Percentiles rank a stretch among this genome's conserved stretches.
These are phyloP conservation scores for Zygaena filipendulae DNA, from an alignment of 2,888 invertebrate species.

Conservation along the genomic window DNA sequence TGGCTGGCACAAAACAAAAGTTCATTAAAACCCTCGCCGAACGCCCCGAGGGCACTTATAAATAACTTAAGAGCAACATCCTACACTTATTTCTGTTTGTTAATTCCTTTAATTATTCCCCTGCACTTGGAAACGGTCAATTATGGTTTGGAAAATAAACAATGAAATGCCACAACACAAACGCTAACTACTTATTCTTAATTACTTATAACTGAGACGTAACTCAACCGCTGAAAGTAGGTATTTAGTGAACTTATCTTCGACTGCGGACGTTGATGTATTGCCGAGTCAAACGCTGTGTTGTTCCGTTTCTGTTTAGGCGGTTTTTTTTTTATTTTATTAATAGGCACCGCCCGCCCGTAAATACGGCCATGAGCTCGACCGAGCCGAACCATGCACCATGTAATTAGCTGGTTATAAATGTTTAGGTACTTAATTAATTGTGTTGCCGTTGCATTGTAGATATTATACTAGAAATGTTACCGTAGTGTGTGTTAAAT, in stretches of 20 bases:
- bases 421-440: slow-evolving; percentile 59
- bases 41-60: slow-evolving; percentile 28
- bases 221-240: slow-evolving; percentile 53
- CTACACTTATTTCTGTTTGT: slow-evolving; percentile 40
- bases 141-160: slow-evolving; percentile 46
- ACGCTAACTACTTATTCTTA: slow-evolving; percentile 55
- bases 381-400: slow-evolving; percentile 44
- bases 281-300: slow-evolving; percentile 38
- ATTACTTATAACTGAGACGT: slow-evolving; percentile 64
- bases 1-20: slow-evolving; percentile 24
- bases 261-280: slow-evolving; percentile 49
- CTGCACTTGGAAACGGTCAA: slow-evolving; percentile 43
- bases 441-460: slow-evolving; percentile 35
- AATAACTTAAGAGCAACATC: slow-evolving; percentile 33
- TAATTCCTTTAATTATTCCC: slow-evolving; percentile 51
- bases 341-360: slow-evolving; percentile 28
- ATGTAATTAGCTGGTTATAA: slow-evolving; percentile 54
- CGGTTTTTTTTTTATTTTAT: slow-evolving; percentile 28
- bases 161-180: slow-evolving; percentile 36
- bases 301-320: slow-evolving; percentile 20
- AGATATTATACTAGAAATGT: slow-evolving; percentile 24
- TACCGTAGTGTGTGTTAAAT: slow-evolving; percentile 38
- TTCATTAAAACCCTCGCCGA: slow-evolving; percentile 23
- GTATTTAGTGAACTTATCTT: slow-evolving; percentile 51
- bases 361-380: slow-evolving; percentile 18